phyloP scores from a whole-genome alignment of 2,888 invertebrate species.

The Camponotus fellah region DNA sequence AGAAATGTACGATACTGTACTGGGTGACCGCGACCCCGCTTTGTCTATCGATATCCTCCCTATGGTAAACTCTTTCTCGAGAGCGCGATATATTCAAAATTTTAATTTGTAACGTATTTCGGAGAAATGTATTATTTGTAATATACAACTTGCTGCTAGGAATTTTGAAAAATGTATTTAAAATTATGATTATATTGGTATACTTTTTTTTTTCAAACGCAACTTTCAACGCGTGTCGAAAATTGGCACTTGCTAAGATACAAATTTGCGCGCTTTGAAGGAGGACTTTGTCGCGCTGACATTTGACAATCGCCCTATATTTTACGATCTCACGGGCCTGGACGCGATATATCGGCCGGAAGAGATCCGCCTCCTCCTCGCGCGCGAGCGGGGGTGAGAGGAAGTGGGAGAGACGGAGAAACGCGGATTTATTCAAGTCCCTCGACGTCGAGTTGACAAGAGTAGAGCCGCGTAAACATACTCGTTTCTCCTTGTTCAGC shows the following conservation, averaged over 20 bases:
- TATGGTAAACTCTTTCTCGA: background rate
- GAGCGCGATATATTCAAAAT: background rate
- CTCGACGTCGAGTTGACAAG: slow-evolving; percentile 84
- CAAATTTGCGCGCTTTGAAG: background rate
- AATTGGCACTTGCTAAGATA: background rate
- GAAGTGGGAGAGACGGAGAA: slow-evolving; percentile 62
- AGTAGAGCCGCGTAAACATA: slow-evolving; percentile 86
- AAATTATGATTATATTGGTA: background rate
- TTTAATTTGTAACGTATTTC: background rate
- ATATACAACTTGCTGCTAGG: background rate
- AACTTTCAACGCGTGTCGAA: background rate
- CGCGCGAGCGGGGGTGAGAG: background rate
- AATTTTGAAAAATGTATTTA: background rate
- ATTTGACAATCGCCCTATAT: slow-evolving; percentile 42
- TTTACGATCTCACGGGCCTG: slow-evolving; percentile 63
- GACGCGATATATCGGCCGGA: slow-evolving; percentile 69
- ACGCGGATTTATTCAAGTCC: slow-evolving; percentile 85
- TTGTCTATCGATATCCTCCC: background rate
- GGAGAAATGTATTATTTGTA: slow-evolving; percentile 1
- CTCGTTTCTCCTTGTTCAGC: slow-evolving; percentile 85
- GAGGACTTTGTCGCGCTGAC: background rate
- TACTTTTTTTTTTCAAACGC: background rate
- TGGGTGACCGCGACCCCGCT: background rate
- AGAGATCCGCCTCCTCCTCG: slow-evolving; percentile 63
- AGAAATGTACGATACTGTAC: background rate